Percentiles rank a stretch among this genome's conserved stretches.
These are phyloP conservation scores for Eristalis tenax DNA, from an alignment of 2,888 invertebrate species.

Conservation along the genomic window DNA sequence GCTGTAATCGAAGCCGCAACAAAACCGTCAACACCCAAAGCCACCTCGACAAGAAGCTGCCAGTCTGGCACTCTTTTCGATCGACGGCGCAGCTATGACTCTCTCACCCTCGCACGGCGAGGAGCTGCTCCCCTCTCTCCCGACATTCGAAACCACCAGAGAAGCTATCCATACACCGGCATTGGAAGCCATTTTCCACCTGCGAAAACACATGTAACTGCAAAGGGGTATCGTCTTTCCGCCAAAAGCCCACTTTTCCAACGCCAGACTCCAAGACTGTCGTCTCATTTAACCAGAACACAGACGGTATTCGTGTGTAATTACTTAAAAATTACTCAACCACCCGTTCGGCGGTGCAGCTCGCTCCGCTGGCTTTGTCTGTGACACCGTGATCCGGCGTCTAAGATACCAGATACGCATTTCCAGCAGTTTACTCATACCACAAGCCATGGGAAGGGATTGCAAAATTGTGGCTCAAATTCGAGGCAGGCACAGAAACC, in stretches of 20 bases:
- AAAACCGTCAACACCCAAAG: slow-evolving; percentile 49
- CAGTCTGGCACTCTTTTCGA: too few relatives aligned
- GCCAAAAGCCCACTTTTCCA: slow-evolving; percentile 29
- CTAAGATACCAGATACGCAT: slow-evolving; percentile 52
- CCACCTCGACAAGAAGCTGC: neutral
- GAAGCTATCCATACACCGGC: neutral
- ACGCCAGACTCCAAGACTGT: neutral
- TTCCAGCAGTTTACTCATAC: slow-evolving; percentile 61
- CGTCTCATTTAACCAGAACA: slow-evolving; percentile 41
- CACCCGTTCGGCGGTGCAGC: neutral
- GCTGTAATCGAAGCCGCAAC: slow-evolving; percentile 44
- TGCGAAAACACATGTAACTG: slow-evolving; percentile 37
- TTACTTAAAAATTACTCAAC: slow-evolving; percentile 59
- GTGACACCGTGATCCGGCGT: slow-evolving; percentile 59
- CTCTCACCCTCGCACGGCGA: too few relatives aligned
- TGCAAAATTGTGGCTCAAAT: slow-evolving; percentile 49
- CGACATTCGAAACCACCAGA: too few relatives aligned
- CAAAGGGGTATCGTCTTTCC: slow-evolving; percentile 34
- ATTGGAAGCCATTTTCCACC: slow-evolving; percentile 36
- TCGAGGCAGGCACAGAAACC: neutral
- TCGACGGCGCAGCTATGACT: too few relatives aligned
- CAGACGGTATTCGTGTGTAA: slow-evolving; percentile 32
- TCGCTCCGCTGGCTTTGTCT: slow-evolving; percentile 9
- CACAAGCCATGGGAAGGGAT: slow-evolving; percentile 18
- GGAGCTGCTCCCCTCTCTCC: neutral